Base-by-base conservation (phyloP, 2,888 invertebrate species). In the Amphipyra tragopoginis region DNA sequence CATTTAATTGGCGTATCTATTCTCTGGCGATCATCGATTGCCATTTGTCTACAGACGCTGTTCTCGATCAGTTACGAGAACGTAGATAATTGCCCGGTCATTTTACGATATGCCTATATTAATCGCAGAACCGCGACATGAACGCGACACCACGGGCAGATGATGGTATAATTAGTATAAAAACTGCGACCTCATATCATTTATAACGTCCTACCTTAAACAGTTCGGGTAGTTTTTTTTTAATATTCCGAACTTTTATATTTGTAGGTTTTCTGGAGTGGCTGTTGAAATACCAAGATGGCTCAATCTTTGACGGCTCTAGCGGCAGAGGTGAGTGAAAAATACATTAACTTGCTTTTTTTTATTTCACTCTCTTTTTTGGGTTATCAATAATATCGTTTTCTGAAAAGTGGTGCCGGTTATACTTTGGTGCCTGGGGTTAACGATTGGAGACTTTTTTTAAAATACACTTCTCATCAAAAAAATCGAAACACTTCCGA, bases 281-380 rank as follows among this genome's bases (percentile, higher is more conserved):
- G 14, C 15, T 38, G 33, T 7, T 40, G 43, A 15, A 36, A 43
- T 15, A 58, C 51, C 40, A 56, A 38, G 47, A 73, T 67, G 71
- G 40, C n/a, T n/a, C n/a, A n/a, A n/a, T n/a, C n/a, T n/a, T n/a
- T n/a, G n/a, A n/a, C n/a, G n/a, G n/a, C 73, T 51, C 40, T 51
- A 51, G 38, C 51, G 0, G 4, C 49, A 2, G 26, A 72, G 69
- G 72, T 72, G n/a, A 56, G 72, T 62, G 26, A 11, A 13, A 43
- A 5, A 11, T 33, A 11, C n/a, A n/a, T 26, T 21, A 26, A 2
- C 40, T 10, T 39, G 14, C 3, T 10, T 33, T 15, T 7, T 21
- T 29, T n/a, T 48, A 34, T 48, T 29, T 29, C 29, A 29, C 29
- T 29, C 10, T 36, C 14, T 14, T 21, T 21, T 21, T 2, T 3